Evolutionary conservation across 1,140 invertebrate species (phyloP).

Genomic region (Caerostris darwini): DNA sequence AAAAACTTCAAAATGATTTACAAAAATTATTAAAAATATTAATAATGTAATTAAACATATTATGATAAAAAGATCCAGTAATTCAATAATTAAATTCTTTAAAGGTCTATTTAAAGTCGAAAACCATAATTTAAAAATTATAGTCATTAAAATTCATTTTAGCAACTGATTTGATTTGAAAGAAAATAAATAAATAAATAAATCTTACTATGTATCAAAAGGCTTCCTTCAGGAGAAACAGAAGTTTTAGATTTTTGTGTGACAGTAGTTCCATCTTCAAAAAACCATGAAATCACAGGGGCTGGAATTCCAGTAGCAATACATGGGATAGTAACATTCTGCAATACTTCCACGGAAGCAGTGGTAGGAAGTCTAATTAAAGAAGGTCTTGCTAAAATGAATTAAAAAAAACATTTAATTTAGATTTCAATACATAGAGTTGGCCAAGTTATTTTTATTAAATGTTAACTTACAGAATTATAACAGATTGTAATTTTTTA

Average conservation of each 20-base stretch:
- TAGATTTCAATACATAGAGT: not conserved
- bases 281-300: conserved; percentile 81
- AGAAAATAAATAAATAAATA: not conserved
- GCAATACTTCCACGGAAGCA: conserved; percentile 80
- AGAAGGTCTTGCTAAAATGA: conserved; percentile 66
- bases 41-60: too few relatives aligned
- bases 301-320: conserved; percentile 80
- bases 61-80: too few relatives aligned
- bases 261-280: conserved; percentile 78
- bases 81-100: too few relatives aligned
- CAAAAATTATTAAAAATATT: too few relatives aligned
- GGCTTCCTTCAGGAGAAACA: conserved; percentile 41
- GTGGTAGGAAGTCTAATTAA: conserved; percentile 80
- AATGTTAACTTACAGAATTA: not conserved
- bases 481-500: not conserved
- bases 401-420: not conserved
- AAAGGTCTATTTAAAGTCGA: too few relatives aligned
- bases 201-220: conserved; percentile 46
- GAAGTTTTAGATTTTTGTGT: conserved; percentile 21
- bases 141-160: too few relatives aligned
- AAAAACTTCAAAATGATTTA: too few relatives aligned
- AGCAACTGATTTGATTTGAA: too few relatives aligned
- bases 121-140: too few relatives aligned
- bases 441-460: not conserved
- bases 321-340: conserved; percentile 81